Evolutionary conservation across 2,113 vertebrate genomes (phyloP), one percentile per base, ranked within the genome.

Genomic region (Callocephalon fimbriatum): DNA sequence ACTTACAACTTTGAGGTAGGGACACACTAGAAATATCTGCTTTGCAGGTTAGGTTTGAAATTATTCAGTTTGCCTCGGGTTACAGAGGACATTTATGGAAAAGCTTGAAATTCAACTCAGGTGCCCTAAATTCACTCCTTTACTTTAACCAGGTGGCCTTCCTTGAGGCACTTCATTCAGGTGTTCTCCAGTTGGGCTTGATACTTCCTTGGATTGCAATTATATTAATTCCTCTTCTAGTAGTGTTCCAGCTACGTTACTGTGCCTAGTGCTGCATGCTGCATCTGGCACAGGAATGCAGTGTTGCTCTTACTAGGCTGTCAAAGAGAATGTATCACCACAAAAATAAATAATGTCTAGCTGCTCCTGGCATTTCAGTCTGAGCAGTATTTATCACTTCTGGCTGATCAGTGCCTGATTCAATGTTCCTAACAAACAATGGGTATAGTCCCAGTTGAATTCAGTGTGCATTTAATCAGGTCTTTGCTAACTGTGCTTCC

Each of bases 281-380:
- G 89, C 90, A 70, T 90, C 89, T 59, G 91, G 75, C 85, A 59
- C 7, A 72, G 92, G 76, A 93, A 96, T 93, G 82, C 63, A 67
- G 62, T 5, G 9, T 2, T 86, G 90, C 68, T 91, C 58, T 56
- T 68, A n/a, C 53, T 20, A 75, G 76, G 79, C 73, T 95, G 88
- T 85, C 83, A 87, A 67, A 92, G 65, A 92, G 59, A 92, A 50
- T 81, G 71, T 75, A 92, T 89, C 80, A 68, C 48, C 77, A 84
- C 51, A 95, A 96, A 96, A 96, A 97, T 95, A 95, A 95, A 92
- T 93, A 93, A 93, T 5, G 61, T 93, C 90, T 92, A 81, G 79
- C 86, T 97, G 90, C 92, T 94, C 67, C 90, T 93, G 85, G 63
- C 81, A 85, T 84, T 62, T 95, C 90, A 94, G 81, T 7, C 62